Evolutionary conservation across 2,113 vertebrate species (phyloP), one percentile per base, ranked within the genome.

Genomic region (Pampusana beccarii): DNA sequence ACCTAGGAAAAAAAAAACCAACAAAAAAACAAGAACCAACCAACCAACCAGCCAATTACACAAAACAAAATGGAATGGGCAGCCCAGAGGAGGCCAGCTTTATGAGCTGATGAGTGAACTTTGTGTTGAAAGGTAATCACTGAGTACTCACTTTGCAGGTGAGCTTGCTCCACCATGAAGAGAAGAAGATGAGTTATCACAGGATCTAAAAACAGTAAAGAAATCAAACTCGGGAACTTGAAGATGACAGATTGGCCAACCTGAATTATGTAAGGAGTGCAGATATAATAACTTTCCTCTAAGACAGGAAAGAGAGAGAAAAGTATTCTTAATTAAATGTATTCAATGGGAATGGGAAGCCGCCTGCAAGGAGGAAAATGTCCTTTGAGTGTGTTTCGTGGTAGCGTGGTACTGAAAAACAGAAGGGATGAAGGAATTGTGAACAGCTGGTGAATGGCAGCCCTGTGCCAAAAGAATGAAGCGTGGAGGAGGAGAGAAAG

Each of bases 361-460:
- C 18, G 83, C 40, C 73, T 86, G 83, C 48, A 69, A 92, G 64
- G 67, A 95, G 85, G 77, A 87, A 88, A 94, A 80, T 60, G 53
- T 92, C 81, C 84, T 94, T 88, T 84, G 86, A 94, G 46, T 64
- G 61, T 70, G 29, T 85, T 87, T 90, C 15, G 3, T 73, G 33
- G 82, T 80, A 48, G 80, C 19, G 17, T n/a, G 72, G 70, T 83
- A 69, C 82, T 90, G 92, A 96, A 97, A 93, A 75, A 86, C 87
- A 94, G 86, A 91, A 88, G 72, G 84, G 61, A 61, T 92, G 73
- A 92, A 95, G 95, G 92, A 93, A 95, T 86, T 87, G 88, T 93
- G 95, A 96, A 95, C 97, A 97, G 97, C 97, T 97, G 97, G 94
- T 92, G 71, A 89, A 87, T 96, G 89, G 86, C 90, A 93, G 93